Conservation (phyloP, 2,888 invertebrate genomes). For the Pachliopta kotzebuea region DNA sequence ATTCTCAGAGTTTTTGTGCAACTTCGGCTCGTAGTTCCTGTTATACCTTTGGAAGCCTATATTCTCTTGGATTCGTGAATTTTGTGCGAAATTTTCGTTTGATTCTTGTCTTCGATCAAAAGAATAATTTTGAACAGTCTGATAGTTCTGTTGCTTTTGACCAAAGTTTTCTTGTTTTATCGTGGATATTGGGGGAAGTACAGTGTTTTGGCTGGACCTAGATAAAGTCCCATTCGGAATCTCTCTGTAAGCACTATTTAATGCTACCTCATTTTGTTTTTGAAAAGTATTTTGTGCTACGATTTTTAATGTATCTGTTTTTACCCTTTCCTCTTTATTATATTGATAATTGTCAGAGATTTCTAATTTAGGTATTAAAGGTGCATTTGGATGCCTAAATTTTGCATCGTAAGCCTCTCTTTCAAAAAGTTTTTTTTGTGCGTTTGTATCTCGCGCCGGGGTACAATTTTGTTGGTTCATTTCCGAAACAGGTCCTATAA, state of each 20-base stretch:
- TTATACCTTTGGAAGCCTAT: conserved; percentile 69
- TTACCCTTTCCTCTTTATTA: conserved; percentile 63
- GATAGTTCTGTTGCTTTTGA: conserved; percentile 58
- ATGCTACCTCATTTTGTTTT: conserved; percentile 44
- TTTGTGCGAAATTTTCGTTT: conserved; percentile 51
- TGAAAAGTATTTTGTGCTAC: conserved; percentile 49
- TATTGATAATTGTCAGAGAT: conserved; percentile 68
- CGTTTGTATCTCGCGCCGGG: conserved; percentile 57
- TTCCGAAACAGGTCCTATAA: conserved; percentile 77
- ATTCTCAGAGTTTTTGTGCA: conserved; percentile 48
- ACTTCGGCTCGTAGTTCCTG: conserved; percentile 54
- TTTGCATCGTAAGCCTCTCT: conserved; percentile 68
- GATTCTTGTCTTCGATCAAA: conserved; percentile 57
- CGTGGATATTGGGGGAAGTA: conserved; percentile 74
- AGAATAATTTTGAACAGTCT: conserved; percentile 59
- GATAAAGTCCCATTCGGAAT: conserved; percentile 54
- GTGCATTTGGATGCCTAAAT: conserved; percentile 67
- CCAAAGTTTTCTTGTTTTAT: conserved; percentile 75
- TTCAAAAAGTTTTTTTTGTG: conserved; percentile 69
- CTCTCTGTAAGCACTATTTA: conserved; percentile 54
- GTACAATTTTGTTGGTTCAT: conserved; percentile 72
- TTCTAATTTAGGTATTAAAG: conserved; percentile 73
- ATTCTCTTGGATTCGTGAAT: conserved; percentile 58
- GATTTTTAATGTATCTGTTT: conserved; percentile 52
- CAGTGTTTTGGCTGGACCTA: conserved; percentile 55